Conservation (phyloP, 2,888 invertebrate species). For the Pelosia muscerda region DNA sequence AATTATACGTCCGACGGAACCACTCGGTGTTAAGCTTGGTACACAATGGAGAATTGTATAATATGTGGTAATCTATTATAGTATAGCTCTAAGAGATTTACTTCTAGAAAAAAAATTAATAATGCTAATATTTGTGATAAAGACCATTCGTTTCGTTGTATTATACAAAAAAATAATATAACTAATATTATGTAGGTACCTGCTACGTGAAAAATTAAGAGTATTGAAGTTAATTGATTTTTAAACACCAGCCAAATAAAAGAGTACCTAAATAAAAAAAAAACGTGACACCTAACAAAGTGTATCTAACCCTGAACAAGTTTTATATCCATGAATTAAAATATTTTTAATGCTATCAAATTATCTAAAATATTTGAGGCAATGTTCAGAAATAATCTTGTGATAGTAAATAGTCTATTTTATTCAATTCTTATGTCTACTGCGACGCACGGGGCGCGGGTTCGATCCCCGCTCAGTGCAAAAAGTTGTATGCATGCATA, state of each 20-base stretch:
- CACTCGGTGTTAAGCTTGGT: slow-evolving; percentile 50
- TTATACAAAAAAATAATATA: neutral
- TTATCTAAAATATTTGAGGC: no score
- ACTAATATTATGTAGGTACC: no score
- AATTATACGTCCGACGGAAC: slow-evolving; percentile 78
- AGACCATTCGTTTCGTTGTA: neutral
- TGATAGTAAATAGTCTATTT: no score
- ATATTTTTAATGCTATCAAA: no score
- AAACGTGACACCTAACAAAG: neutral
- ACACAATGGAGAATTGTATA: slow-evolving; percentile 38
- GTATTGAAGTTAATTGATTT: no score
- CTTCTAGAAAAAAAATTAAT: neutral
- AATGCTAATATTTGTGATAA: neutral
- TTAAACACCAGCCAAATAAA: neutral
- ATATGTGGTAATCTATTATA: neutral
- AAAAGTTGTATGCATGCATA: no score
- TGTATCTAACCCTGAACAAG: neutral
- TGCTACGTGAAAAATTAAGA: no score
- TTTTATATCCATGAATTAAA: no score
- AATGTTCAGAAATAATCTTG: no score
- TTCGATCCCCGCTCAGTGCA: no score
- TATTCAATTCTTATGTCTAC: no score
- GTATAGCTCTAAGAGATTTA: neutral
- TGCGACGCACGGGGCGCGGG: no score
- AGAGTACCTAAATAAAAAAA: neutral